Base-by-base conservation (phyloP, 1,140 invertebrate genomes). In the Heliconius hewitsoni region DNA sequence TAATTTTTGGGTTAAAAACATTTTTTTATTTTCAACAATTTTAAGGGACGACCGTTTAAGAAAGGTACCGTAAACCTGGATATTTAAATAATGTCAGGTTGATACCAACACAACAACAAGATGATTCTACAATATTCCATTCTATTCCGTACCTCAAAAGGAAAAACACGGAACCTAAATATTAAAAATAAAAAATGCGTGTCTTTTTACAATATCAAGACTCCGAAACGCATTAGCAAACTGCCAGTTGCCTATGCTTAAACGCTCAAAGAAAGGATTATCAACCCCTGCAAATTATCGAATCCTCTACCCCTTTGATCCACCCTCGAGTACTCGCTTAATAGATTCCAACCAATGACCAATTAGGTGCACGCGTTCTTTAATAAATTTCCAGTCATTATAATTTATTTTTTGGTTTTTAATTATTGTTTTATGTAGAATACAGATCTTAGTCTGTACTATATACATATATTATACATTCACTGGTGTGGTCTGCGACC, bases 221-320 rank as follows among this genome's bases (percentile, higher is more conserved):
- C 34, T 57, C 55, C 55, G 5, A 57, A 27, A 57, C 13, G 19
- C 72, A 73, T 52, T 52, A 73, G n/a, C n/a, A 46, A 73, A 18
- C 73, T 23, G 55, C 18, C 55, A 66, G 30, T 42, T 39, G 42
- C 55, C 55, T 70, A 42, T 57, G 74, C 74, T 76, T 60, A 76
- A 30, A 27, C 57, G 60, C 37, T 76, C 74, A 76, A 76, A 66
- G 60, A 70, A 70, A 42, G 74, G 74, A 76, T 76, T 76, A 76
- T 30, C 57, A 27, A 27, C 74, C 74, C 74, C 74, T 71, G 34
- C 46, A 52, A 74, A 74, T 74, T 30, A 74, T 27, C 73, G 46
- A 74, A 74, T 46, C 8, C 42, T 13, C 50, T 76, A 57, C 60
- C 74, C 74, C 74, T 76, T 76, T 71, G 74, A 76, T 39, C 30